These are phyloP conservation scores for Budorcas taxicolor DNA, from an alignment of 2,113 vertebrate genomes.

Conservation along the genomic window DNA sequence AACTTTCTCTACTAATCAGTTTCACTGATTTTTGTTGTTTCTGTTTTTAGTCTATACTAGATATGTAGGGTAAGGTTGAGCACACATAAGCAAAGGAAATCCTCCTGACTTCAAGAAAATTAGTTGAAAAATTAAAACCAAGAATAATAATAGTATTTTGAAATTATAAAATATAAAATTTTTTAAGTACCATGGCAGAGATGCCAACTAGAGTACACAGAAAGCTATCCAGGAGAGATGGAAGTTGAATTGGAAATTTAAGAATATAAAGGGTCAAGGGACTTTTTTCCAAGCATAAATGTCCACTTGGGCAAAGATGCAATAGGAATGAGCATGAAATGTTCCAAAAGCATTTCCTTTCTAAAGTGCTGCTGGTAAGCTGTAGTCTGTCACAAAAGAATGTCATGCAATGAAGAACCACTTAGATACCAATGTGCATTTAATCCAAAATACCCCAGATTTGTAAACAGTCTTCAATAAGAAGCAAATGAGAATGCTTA, in stretches of 20 bases:
- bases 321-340: neutral
- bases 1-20: neutral
- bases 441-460: neutral
- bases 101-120: neutral
- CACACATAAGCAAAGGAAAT: neutral
- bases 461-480: neutral
- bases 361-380: neutral
- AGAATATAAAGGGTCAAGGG: neutral
- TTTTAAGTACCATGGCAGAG: neutral
- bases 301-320: neutral
- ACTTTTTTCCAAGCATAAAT: neutral
- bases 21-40: neutral
- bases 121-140: neutral
- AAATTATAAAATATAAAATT: neutral
- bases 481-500: neutral
- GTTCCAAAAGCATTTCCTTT: neutral
- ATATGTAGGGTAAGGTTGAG: neutral
- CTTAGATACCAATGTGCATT: neutral
- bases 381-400: neutral
- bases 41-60: neutral
- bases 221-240: neutral
- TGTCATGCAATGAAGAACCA: neutral
- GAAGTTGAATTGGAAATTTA: neutral
- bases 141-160: neutral
- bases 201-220: neutral